Conservation (phyloP, 2,888 invertebrate species). For the Nephrotoma appendiculata region DNA sequence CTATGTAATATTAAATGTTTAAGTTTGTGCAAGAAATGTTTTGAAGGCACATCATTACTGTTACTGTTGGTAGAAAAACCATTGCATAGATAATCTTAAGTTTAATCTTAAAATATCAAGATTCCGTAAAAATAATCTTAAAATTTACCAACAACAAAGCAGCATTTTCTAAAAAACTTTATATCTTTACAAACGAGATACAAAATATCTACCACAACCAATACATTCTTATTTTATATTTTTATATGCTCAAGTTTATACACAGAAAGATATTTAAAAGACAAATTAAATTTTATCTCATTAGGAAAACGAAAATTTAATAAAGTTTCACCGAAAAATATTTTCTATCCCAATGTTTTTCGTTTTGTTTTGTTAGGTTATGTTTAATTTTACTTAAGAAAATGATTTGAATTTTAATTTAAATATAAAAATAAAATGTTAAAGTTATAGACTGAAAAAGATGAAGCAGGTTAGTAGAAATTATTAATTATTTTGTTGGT, state of each 20-base stretch:
- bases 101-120: not conserved
- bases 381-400: not conserved
- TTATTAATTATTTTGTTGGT: too few species aligned
- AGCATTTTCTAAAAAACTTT: not conserved
- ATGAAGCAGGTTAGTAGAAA: too few species aligned
- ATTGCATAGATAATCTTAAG: not conserved
- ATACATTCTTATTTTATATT: not conserved
- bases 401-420: not conserved
- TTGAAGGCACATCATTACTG: too few species aligned
- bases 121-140: not conserved
- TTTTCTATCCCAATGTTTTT: not conserved
- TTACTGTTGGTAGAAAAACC: too few species aligned
- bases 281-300: not conserved
- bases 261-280: not conserved
- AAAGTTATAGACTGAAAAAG: too few species aligned
- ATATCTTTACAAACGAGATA: not conserved
- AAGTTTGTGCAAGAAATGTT: too few species aligned
- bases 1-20: too few species aligned
- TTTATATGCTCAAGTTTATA: not conserved
- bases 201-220: not conserved
- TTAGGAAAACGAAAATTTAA: not conserved
- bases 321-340: not conserved
- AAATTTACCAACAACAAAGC: not conserved
- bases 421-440: not conserved
- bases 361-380: not conserved